Conservation (phyloP, 2,888 invertebrate genomes). For the Dastarcus helophoroides region DNA sequence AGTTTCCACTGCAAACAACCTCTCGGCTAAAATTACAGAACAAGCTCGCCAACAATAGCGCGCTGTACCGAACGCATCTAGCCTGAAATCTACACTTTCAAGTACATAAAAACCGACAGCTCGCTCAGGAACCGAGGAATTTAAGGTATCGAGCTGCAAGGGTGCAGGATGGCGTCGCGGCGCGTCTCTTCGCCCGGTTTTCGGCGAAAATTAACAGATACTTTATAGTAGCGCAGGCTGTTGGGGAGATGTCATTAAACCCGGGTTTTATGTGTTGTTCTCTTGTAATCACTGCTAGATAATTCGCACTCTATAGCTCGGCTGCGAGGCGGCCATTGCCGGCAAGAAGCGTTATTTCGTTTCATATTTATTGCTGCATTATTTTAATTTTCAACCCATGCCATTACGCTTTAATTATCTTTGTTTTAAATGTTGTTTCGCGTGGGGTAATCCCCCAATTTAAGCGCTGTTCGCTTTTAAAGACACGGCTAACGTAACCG, state of each 20-base stretch:
- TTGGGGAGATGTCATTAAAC: conserved; percentile 30
- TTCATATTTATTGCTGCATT: conserved; percentile 4
- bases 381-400: conserved; percentile 3
- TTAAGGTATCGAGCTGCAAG: too few species aligned
- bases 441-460: not conserved
- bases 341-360: conserved; percentile 2
- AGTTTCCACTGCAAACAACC: too few species aligned
- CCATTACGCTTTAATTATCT: conserved; percentile 4
- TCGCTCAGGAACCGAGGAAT: too few species aligned
- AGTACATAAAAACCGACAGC: too few species aligned
- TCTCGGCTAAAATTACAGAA: too few species aligned
- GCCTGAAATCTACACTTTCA: too few species aligned
- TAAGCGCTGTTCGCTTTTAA: too few species aligned
- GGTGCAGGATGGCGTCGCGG: too few species aligned
- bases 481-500: too few species aligned
- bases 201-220: conserved; percentile 29
- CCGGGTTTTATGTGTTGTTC: conserved; percentile 30
- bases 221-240: conserved; percentile 29
- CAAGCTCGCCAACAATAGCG: too few species aligned
- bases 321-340: conserved; percentile 13
- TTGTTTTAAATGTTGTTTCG: conserved; percentile 1
- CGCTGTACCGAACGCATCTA: too few species aligned
- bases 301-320: conserved; percentile 19
- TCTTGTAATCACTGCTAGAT: conserved; percentile 29
- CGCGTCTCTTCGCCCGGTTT: too few species aligned